Conservation (phyloP, 2,797 vertebrate species). For the Sternarchorhynchus goeldii region DNA sequence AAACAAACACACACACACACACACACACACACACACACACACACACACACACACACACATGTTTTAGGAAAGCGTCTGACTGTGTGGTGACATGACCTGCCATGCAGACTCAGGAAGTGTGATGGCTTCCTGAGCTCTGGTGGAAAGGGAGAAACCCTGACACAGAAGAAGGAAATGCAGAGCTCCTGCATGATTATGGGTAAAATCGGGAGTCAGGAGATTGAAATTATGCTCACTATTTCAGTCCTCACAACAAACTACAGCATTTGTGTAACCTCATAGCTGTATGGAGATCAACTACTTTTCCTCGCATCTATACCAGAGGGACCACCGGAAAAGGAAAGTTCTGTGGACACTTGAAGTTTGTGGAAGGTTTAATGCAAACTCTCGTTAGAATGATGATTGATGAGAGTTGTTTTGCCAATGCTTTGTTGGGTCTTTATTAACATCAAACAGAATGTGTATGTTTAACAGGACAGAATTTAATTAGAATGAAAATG, state of each 20-base stretch:
- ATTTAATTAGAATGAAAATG: conserved; percentile 75
- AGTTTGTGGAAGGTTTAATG: conserved; percentile 43
- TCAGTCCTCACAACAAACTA: conserved; percentile 47
- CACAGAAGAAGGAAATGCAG: background rate
- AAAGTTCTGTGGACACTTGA: conserved; percentile 41
- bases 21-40: background rate
- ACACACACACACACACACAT: conserved; percentile 3
- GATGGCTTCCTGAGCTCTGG: background rate
- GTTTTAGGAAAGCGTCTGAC: conserved; percentile 14
- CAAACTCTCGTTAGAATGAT: conserved; percentile 39
- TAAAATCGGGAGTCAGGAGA: conserved; percentile 47
- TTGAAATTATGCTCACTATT: conserved; percentile 42
- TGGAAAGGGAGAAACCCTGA: background rate
- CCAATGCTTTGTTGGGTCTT: conserved; percentile 57
- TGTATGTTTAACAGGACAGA: conserved; percentile 67
- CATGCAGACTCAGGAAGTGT: conserved; percentile 18
- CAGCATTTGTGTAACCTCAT: conserved; percentile 41
- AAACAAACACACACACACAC: background rate
- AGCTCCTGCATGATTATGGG: background rate
- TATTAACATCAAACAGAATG: conserved; percentile 66
- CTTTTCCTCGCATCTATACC: conserved; percentile 38
- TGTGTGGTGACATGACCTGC: conserved; percentile 28
- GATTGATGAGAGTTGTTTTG: conserved; percentile 52
- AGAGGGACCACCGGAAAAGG: conserved; percentile 19
- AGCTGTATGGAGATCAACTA: conserved; percentile 41